Conservation (phyloP, 1,140 invertebrate genomes). For the Heliothis virescens region DNA sequence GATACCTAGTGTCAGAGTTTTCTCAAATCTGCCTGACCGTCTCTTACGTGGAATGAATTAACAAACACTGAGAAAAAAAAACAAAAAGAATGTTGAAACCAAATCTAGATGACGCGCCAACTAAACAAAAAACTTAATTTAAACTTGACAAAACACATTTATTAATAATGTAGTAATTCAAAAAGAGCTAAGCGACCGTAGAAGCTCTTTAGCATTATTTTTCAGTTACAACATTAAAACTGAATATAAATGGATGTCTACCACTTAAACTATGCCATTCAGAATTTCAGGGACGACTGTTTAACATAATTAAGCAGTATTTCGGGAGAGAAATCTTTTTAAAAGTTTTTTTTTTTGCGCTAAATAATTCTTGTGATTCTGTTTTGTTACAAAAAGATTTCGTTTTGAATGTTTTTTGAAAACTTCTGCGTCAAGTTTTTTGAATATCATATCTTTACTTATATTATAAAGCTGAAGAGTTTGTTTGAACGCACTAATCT, state of each 20-base stretch:
- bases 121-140: constrained; percentile 23
- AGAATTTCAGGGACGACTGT: constrained; percentile 36
- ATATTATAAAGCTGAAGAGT: too few species aligned
- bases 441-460: constrained; percentile 4
- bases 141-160: constrained; percentile 21
- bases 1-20: too few species aligned
- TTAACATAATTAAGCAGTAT: constrained; percentile 46
- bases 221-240: constrained; percentile 43
- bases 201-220: constrained; percentile 28
- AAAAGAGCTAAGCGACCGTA: constrained; percentile 1
- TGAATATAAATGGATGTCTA: constrained; percentile 43
- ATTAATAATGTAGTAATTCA: constrained; percentile 20
- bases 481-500: too few species aligned
- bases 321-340: constrained; percentile 33
- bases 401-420: constrained; percentile 29
- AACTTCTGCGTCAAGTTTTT: constrained; percentile 5
- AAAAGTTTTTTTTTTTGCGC: constrained; percentile 31
- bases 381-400: constrained; percentile 17
- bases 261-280: constrained; percentile 36
- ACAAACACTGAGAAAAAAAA: too few species aligned
- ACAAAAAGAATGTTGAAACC: too few species aligned
- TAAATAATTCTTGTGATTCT: constrained; percentile 36
- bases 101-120: background rate
- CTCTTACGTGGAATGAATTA: background rate
- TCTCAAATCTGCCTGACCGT: too few species aligned